Percentiles rank a stretch among this genome's conserved stretches.
Conservation (phyloP, 1,140 invertebrate genomes). For the Amphibalanus amphitrite region DNA sequence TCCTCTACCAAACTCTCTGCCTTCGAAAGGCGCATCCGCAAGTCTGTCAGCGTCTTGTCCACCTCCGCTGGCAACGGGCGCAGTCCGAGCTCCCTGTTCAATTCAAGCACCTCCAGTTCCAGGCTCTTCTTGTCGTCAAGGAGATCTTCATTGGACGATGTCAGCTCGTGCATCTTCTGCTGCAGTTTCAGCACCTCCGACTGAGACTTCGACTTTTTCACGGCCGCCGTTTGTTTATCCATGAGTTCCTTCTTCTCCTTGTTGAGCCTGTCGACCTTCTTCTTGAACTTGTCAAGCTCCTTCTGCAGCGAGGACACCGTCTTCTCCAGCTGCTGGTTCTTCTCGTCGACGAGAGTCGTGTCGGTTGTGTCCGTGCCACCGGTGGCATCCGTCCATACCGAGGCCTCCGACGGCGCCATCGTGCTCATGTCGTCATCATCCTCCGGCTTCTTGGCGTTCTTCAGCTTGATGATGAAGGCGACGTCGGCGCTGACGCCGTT, state of each 20-base stretch:
- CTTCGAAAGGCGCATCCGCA: constrained; percentile 57
- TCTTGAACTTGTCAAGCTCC: constrained; percentile 35
- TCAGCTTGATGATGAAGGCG: constrained; percentile 17
- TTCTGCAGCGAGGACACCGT: constrained; percentile 27
- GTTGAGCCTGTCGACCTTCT: constrained; percentile 45
- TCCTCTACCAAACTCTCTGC: constrained; percentile 79
- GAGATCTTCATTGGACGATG: constrained; percentile 54
- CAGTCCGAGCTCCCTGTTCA: constrained; percentile 44
- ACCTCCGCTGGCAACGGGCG: constrained; percentile 24
- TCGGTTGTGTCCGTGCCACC: constrained; percentile 32
- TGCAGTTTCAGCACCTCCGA: constrained; percentile 43
- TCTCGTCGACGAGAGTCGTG: constrained; percentile 31
- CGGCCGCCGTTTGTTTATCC: constrained; percentile 29
- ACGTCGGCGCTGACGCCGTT: constrained; percentile 16
- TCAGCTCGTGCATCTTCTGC: constrained; percentile 63
- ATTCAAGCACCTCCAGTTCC: constrained; percentile 44
- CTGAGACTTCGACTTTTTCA: constrained; percentile 18
- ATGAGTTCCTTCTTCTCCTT: constrained; percentile 73
- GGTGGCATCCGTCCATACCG: constrained; percentile 20
- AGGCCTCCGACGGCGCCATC: constrained; percentile 20
- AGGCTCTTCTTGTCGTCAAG: constrained; percentile 63
- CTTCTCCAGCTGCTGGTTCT: constrained; percentile 29
- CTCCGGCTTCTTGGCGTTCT: constrained; percentile 16
- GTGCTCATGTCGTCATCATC: constrained; percentile 31
- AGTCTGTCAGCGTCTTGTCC: constrained; percentile 36